phyloP scores from a whole-genome alignment of 2,797 vertebrate genomes.

The Clarias platycephalus region DNA sequence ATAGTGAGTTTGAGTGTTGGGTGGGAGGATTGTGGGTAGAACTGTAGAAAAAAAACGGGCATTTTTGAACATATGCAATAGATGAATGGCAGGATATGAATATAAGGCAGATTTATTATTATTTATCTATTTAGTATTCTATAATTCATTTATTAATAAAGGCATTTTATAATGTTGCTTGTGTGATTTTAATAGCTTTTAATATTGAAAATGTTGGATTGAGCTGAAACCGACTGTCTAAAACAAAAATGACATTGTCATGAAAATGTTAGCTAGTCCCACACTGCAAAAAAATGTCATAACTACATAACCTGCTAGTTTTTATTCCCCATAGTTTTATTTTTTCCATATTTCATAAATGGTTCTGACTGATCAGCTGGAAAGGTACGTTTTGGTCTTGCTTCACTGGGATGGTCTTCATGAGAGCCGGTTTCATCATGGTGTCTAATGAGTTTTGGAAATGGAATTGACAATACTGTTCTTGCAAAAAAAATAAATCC shows the following conservation, averaged over 20 bases:
- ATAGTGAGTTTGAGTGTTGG: conserved; percentile 64
- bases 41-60: background rate
- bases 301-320: background rate
- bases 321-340: background rate
- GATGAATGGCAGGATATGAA: background rate
- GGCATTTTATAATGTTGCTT: background rate
- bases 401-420: no score
- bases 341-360: background rate
- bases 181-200: background rate
- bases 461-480: no score
- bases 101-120: background rate
- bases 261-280: background rate
- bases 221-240: background rate
- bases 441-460: no score
- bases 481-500: no score
- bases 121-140: no score
- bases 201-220: background rate
- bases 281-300: background rate
- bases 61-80: conserved; percentile 10
- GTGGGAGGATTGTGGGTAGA: conserved; percentile 1
- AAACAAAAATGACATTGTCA: background rate
- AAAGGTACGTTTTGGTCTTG: no score
- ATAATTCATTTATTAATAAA: background rate
- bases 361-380: background rate
- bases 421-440: no score